Percentiles rank a stretch among this genome's conserved stretches.
phyloP scores from a whole-genome alignment of 2,113 vertebrate genomes.

The Ornithorhynchus anatinus region DNA sequence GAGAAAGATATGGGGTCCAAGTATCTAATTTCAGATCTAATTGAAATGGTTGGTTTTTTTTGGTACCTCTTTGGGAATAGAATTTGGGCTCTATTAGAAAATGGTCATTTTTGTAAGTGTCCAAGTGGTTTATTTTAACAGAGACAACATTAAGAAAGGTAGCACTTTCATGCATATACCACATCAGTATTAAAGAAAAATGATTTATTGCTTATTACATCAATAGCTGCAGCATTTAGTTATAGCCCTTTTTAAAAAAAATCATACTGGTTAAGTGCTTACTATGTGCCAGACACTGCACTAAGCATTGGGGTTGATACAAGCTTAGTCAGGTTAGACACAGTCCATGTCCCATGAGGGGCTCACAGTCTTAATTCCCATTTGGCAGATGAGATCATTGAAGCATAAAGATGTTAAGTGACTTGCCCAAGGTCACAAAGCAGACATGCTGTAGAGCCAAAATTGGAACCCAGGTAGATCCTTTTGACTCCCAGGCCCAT shows the following conservation, averaged over 20 bases:
- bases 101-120: conserved; percentile 62
- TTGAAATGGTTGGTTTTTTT: conserved; percentile 69
- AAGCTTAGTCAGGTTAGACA: too few relatives aligned
- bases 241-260: conserved; percentile 42
- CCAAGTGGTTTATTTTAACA: conserved; percentile 55
- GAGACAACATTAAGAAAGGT: conserved; percentile 44
- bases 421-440: too few relatives aligned
- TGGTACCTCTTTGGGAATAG: conserved; percentile 59
- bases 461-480: too few relatives aligned
- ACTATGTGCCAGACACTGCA: too few relatives aligned
- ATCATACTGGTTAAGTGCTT: conserved; percentile 57
- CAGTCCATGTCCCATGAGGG: too few relatives aligned
- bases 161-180: conserved; percentile 58
- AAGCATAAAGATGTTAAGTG: too few relatives aligned
- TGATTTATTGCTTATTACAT: conserved; percentile 57
- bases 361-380: too few relatives aligned
- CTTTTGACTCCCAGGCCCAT: too few relatives aligned
- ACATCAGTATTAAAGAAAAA: conserved; percentile 58
- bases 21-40: conserved; percentile 75
- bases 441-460: too few relatives aligned
- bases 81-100: conserved; percentile 60
- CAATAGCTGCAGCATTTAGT: conserved; percentile 58
- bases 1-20: conserved; percentile 69
- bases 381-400: too few relatives aligned
- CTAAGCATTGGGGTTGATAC: too few relatives aligned